Base-by-base conservation (phyloP, 2,888 invertebrate genomes). In the Pristionchus fissidentatus region DNA sequence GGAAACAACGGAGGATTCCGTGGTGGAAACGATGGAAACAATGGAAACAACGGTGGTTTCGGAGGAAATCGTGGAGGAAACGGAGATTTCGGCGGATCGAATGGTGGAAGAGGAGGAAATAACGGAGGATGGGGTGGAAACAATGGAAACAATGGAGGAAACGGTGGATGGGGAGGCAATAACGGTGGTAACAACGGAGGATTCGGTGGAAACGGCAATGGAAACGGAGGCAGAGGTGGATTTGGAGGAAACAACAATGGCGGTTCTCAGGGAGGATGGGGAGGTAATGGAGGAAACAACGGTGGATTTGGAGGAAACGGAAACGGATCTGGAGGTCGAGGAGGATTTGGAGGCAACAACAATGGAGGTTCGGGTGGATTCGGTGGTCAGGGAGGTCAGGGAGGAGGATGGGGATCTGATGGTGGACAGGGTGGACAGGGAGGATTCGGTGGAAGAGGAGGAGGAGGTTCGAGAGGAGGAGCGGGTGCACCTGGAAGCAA, bases 41-140 rank as follows among this genome's bases (percentile, higher is more conserved):
- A 38, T 13, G 78, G 78, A 52, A 55, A 55, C 49, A 55, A 55
- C 26, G 55, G 78, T 55, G 15, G 38, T 43, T 22, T n/a, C 32
- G 78, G 78, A 78, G 78, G 78, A 77, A n/a, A 52, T 35, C 52
- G 26, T 5, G 57, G 43, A 80, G 79, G 77, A 29, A 29, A 26
- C 15, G 75, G 75, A 29, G 75, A 46, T 22, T 75, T 75, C 26
- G 70, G 70, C 8, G 70, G 70, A n/a, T 22, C 38, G 1, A 15
- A 26, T 19, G 70, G 75, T 1, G 75, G 49, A 0, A 22, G 19
- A 26, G 75, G 49, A 49, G 49, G 49, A 15, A 43, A 26, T n/a
- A 22, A 29, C 26, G 75, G 49, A 49, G 49, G 49, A 15, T 75
- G 43, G 46, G 75, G 46, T 10, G 73, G 73, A 41, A 73, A 32